phyloP scores from a whole-genome alignment of 1,140 invertebrate genomes.

The Calosoma granatense region DNA sequence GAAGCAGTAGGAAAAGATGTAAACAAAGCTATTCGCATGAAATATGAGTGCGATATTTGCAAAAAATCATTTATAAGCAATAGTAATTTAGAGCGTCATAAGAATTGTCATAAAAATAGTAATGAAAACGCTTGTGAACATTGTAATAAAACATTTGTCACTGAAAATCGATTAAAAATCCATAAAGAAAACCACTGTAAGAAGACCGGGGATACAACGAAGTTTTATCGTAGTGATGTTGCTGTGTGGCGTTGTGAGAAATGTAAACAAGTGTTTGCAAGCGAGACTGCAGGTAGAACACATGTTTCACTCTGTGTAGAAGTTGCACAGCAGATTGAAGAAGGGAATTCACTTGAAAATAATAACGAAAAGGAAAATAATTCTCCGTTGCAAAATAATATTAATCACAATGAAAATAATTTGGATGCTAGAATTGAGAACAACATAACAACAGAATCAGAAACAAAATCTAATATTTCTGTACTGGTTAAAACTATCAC shows the following conservation, averaged over 20 bases:
- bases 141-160: slow-evolving; percentile 33
- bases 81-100: slow-evolving; percentile 30
- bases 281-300: slow-evolving; percentile 18
- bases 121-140: slow-evolving; percentile 29
- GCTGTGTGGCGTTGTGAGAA: slow-evolving; percentile 32
- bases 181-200: slow-evolving; percentile 35
- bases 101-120: slow-evolving; percentile 23
- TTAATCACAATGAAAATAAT: slow-evolving; percentile 14
- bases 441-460: neutral
- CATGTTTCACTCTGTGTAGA: slow-evolving; percentile 23
- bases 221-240: slow-evolving; percentile 33
- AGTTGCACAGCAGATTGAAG: neutral
- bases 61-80: slow-evolving; percentile 31
- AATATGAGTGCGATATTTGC: slow-evolving; percentile 28
- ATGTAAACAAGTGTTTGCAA: slow-evolving; percentile 32
- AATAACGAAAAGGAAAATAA: neutral
- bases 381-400: neutral
- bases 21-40: slow-evolving; percentile 22
- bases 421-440: slow-evolving; percentile 14
- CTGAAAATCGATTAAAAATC: slow-evolving; percentile 30
- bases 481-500: slow-evolving; percentile 22
- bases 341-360: neutral
- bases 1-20: slow-evolving; percentile 22
- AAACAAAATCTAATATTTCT: neutral
- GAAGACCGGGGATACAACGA: slow-evolving; percentile 30